A percentile compares a stretch with the other conserved stretches of the same genome.
Evolutionary conservation across 1,140 invertebrate species (phyloP).

Genomic region (Pantala flavescens): DNA sequence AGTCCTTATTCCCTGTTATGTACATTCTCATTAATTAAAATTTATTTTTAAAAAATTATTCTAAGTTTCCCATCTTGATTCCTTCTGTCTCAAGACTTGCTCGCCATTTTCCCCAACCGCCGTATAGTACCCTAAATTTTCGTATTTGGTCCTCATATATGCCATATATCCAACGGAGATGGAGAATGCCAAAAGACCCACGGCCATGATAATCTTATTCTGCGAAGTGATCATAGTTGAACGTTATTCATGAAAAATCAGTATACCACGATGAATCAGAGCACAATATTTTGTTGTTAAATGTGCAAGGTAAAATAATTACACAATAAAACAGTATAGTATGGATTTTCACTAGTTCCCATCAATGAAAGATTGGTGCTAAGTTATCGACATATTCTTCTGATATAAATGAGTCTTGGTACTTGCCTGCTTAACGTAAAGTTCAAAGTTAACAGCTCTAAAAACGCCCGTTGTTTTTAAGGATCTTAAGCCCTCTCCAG

Average conservation of each 20-base stretch:
- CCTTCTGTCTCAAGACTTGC: constrained; percentile 59
- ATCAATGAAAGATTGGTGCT: too few relatives aligned
- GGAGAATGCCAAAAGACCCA: constrained; percentile 54
- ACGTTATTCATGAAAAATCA: constrained; percentile 1
- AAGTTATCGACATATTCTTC: too few relatives aligned
- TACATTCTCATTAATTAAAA: too few relatives aligned
- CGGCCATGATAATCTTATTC: constrained; percentile 68
- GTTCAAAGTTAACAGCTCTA: constrained; percentile 66
- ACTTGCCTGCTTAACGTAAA: constrained; percentile 71
- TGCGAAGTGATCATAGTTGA: constrained; percentile 37
- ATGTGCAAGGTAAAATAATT: too few relatives aligned
- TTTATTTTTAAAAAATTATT: too few relatives aligned
- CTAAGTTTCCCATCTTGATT: constrained; percentile 59
- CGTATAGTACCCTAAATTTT: constrained; percentile 62
- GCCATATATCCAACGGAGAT: constrained; percentile 57
- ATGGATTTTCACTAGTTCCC: too few relatives aligned
- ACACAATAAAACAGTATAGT: too few relatives aligned
- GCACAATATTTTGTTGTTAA: neutral
- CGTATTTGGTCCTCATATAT: constrained; percentile 68
- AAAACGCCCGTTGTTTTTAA: constrained; percentile 58
- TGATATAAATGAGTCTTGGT: too few relatives aligned
- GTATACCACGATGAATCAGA: constrained; percentile 18
- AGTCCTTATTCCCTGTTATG: too few relatives aligned
- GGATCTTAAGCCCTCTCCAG: constrained; percentile 67
- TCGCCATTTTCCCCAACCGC: constrained; percentile 61